Evolutionary conservation across 1,140 invertebrate species (phyloP), one percentile per base, ranked within the genome.

Genomic region (Brachionus asplanchnoidis): DNA sequence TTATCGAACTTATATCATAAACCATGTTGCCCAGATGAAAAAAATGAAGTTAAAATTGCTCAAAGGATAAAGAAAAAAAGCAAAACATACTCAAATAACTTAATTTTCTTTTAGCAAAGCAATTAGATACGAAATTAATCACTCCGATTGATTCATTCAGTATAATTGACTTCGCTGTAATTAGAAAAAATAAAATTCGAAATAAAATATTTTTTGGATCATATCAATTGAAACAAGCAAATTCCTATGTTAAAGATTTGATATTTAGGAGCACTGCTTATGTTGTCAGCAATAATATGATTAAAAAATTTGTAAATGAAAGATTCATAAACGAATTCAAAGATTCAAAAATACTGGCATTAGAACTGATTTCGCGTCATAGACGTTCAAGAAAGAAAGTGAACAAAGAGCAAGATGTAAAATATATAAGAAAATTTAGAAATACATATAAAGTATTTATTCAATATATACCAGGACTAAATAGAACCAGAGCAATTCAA

Each of bases 141-240:
- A 36, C 17, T 26, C 44, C 17, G 26, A 28, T 50, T 26, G 7
- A 50, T 9, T n/a, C 53, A 20, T 50, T 17, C 3, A 50, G 26
- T 23, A 77, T 77, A 26, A 4, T 50, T 26, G 73, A 77, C 23
- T 77, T 77, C 26, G 44, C 73, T 14, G 11, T 50, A n/a, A 14
- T 77, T 26, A 77, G 44, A 26, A 20, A 23, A 26, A 32, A 50
- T 3, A 26, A 46, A 50, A 26, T 77, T 9, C 20, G 4, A 50
- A 46, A 77, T 20, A 50, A 50, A 23, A 77, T 77, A n/a, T 77
- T 77, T 53, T 17, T 77, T 26, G 73, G 73, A 26, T 28, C 42
- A 26, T 50, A 26, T 77, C 73, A 77, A 77, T 50, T 77, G 28
- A 77, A 77, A 50, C 42, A 77, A 77, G 44, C 68, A 7, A 44